A percentile compares a stretch with the other conserved stretches of the same genome.
Evolutionary conservation across 2,888 invertebrate genomes (phyloP).

Genomic region (Periphyllus acericola): DNA sequence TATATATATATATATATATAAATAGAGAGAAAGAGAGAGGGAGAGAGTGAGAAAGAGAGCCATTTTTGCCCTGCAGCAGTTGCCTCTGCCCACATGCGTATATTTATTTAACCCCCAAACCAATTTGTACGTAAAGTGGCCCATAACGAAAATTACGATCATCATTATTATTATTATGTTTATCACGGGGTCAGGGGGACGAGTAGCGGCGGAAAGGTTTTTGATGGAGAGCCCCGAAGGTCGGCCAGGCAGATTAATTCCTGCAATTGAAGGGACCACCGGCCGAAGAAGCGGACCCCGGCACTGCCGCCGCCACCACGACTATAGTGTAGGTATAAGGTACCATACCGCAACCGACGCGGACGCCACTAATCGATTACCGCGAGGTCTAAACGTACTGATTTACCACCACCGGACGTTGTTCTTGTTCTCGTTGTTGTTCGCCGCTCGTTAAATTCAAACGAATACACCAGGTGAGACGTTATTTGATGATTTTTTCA

Average conservation of each 20-base stretch:
- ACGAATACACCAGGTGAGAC: not conserved
- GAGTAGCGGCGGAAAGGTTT: not conserved
- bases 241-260: conserved; percentile 10
- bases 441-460: not conserved
- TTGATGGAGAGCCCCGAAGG: conserved; percentile 5
- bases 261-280: conserved; percentile 1
- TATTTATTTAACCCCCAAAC: not conserved
- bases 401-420: not conserved
- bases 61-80: not conserved
- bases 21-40: too few relatives aligned
- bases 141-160: not conserved
- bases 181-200: not conserved
- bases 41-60: too few relatives aligned
- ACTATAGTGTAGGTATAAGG: not conserved
- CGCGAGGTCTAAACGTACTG: not conserved
- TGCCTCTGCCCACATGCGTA: not conserved
- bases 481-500: not conserved
- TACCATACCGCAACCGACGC: not conserved
- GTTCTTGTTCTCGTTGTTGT: not conserved
- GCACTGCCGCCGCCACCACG: too few relatives aligned
- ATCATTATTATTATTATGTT: not conserved
- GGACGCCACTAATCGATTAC: conserved; percentile 1
- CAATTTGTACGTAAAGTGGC: not conserved
- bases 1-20: too few relatives aligned
- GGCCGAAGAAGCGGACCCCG: not conserved